Percentiles rank a stretch among this genome's conserved stretches.
Evolutionary conservation across 2,113 vertebrate species (phyloP).

Genomic region (Corythoichthys haematopterus): DNA sequence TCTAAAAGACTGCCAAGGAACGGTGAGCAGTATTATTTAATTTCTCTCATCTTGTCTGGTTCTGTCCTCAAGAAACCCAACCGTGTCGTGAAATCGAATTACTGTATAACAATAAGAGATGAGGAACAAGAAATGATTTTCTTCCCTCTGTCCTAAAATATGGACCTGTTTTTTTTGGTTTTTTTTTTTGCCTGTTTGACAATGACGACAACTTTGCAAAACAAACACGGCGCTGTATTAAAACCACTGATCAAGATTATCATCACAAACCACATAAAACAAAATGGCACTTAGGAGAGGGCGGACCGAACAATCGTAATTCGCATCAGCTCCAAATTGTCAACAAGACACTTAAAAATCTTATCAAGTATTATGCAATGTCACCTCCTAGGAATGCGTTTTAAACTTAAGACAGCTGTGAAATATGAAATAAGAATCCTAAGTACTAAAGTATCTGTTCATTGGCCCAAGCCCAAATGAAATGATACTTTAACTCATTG

Average conservation of each 20-base stretch:
- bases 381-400: neutral
- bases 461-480: neutral
- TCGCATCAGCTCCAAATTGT: neutral
- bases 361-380: neutral
- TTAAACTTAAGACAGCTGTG: neutral
- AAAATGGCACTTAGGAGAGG: neutral
- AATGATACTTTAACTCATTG: too few species aligned
- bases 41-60: constrained; percentile 19
- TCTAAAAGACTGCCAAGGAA: constrained; percentile 16
- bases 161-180: neutral
- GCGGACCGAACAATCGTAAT: neutral
- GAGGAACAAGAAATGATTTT: neutral
- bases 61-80: constrained; percentile 12
- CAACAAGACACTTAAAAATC: neutral
- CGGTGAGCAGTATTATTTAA: constrained; percentile 32
- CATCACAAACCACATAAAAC: neutral
- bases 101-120: neutral
- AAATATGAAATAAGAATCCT: too few species aligned
- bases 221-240: neutral
- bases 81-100: neutral
- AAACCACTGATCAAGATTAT: neutral
- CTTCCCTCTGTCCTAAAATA: neutral
- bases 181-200: neutral
- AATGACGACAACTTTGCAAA: neutral
- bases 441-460: neutral